A percentile compares a stretch with the other conserved stretches of the same genome.
Conservation (phyloP, 2,888 invertebrate genomes). For the Amphipyra tragopoginis region DNA sequence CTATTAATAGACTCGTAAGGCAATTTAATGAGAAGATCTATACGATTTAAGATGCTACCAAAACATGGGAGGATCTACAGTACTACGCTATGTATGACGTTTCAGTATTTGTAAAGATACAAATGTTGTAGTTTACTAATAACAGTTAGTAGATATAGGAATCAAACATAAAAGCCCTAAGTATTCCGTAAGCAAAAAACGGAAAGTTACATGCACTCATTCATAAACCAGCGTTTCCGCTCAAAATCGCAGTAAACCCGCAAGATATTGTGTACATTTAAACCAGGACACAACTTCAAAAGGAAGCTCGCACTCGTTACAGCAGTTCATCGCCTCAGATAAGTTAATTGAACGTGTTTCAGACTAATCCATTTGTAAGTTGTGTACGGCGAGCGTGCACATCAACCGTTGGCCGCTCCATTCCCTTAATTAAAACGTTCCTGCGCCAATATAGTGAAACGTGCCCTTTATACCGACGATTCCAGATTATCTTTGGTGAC, state of each 20-base stretch:
- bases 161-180: too few species aligned
- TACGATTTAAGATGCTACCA: too few species aligned
- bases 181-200: background rate
- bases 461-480: constrained; percentile 61
- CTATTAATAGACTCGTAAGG: too few species aligned
- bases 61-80: too few species aligned
- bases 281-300: constrained; percentile 26
- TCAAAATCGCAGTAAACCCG: constrained; percentile 6
- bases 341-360: constrained; percentile 75
- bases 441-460: constrained; percentile 64
- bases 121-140: too few species aligned
- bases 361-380: constrained; percentile 86
- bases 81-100: too few species aligned
- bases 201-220: background rate
- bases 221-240: background rate
- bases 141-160: too few species aligned
- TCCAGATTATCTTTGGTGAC: constrained; percentile 54
- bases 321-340: constrained; percentile 65
- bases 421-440: constrained; percentile 85
- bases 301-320: constrained; percentile 37
- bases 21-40: too few species aligned
- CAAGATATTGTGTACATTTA: constrained; percentile 18
- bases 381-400: constrained; percentile 63
- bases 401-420: constrained; percentile 69
- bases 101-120: too few species aligned